phyloP scores from a whole-genome alignment of 2,888 invertebrate genomes.

The Apeira syringaria region DNA sequence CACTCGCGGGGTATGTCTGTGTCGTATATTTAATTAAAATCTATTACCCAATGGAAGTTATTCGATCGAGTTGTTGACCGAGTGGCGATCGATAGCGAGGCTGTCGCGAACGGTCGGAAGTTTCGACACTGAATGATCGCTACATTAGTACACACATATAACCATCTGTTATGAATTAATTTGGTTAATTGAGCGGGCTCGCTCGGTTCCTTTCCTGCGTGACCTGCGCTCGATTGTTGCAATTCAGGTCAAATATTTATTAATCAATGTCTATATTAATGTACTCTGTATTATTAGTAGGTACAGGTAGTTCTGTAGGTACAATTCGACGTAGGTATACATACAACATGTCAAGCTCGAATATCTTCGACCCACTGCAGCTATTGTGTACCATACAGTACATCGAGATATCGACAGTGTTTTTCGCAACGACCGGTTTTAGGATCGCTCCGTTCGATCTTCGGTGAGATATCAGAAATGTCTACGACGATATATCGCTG shows the following conservation, averaged over 20 bases:
- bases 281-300: background rate
- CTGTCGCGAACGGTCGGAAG: conserved; percentile 68
- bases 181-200: conserved; percentile 38
- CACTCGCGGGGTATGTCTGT: conserved; percentile 13
- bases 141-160: conserved; percentile 60
- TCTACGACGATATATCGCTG: conserved; percentile 31
- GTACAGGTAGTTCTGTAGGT: conserved; percentile 34
- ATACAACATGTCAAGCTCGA: conserved; percentile 55
- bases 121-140: conserved; percentile 64
- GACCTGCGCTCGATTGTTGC: conserved; percentile 17
- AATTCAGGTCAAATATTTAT: conserved; percentile 20
- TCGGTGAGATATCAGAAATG: conserved; percentile 20
- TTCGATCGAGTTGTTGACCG: conserved; percentile 69
- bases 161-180: conserved; percentile 55
- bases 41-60: conserved; percentile 69
- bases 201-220: conserved; percentile 37
- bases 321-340: conserved; percentile 69
- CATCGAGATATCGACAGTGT: conserved; percentile 32
- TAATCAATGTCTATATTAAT: conserved; percentile 18
- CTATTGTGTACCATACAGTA: conserved; percentile 41
- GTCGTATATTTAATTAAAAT: conserved; percentile 29
- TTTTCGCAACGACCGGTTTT: conserved; percentile 50
- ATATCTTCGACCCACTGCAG: conserved; percentile 57
- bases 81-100: conserved; percentile 59
- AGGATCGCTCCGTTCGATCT: conserved; percentile 32